Evolutionary conservation across 1,140 invertebrate genomes (phyloP).

Genomic region (Cataglyphis hispanica): DNA sequence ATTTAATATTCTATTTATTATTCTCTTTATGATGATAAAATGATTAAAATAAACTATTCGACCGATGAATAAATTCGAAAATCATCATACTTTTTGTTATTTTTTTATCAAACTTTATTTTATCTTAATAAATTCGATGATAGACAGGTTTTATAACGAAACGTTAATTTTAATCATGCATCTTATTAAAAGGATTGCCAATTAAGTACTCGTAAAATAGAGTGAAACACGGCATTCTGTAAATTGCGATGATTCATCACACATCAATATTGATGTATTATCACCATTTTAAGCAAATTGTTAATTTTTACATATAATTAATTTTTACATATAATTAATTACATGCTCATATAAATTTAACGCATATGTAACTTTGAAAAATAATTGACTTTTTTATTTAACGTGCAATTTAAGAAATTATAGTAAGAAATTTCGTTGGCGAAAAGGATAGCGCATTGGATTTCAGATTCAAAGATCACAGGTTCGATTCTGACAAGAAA

Average conservation of each 20-base stretch:
- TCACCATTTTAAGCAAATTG: neutral
- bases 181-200: neutral
- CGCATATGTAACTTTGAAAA: neutral
- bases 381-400: neutral
- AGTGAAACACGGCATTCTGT: neutral
- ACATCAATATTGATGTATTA: neutral
- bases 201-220: neutral
- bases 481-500: too few relatives aligned
- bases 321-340: constrained; percentile 11
- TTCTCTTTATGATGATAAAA: neutral
- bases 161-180: neutral
- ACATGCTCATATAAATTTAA: neutral
- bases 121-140: neutral
- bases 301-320: neutral
- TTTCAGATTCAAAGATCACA: constrained; percentile 88
- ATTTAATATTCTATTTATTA: constrained; percentile 24
- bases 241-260: neutral
- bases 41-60: constrained; percentile 5
- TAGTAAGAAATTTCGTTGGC: constrained; percentile 84
- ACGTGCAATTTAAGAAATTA: neutral
- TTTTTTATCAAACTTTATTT: constrained; percentile 28
- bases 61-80: neutral
- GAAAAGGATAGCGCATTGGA: constrained; percentile 88
- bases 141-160: neutral
- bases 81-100: too few relatives aligned